Conservation (phyloP, 2,797 vertebrate genomes). For the Hyperoplus lanceolatus region DNA sequence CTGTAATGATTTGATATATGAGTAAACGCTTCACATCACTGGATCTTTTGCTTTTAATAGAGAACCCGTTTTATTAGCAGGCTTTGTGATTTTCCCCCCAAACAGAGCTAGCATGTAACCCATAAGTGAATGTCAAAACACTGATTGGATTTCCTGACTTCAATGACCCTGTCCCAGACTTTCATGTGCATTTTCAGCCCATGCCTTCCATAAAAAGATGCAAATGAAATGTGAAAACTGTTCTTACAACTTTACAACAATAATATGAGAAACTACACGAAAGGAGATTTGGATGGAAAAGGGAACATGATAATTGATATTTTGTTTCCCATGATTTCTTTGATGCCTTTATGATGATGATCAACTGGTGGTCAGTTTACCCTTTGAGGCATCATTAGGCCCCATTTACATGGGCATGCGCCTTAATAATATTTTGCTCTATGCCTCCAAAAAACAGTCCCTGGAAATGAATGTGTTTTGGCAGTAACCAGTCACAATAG, state of each 20-base stretch:
- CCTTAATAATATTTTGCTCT: slow-evolving; percentile 27
- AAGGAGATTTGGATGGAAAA: not conserved
- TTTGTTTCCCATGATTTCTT: slow-evolving; percentile 9
- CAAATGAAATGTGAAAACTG: not conserved
- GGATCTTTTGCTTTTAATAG: slow-evolving; percentile 1
- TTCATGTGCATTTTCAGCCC: not conserved
- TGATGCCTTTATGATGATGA: slow-evolving; percentile 15
- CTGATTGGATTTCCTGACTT: slow-evolving; percentile 33
- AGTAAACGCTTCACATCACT: not conserved
- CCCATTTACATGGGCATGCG: slow-evolving; percentile 24
- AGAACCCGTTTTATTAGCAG: not conserved
- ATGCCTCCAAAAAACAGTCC: slow-evolving; percentile 30
- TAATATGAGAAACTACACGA: not conserved
- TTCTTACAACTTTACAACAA: not conserved
- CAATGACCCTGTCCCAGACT: slow-evolving; percentile 11
- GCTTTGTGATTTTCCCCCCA: not conserved
- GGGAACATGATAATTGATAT: not conserved
- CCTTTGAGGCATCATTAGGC: slow-evolving; percentile 40
- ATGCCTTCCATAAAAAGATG: not conserved
- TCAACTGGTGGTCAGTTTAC: slow-evolving; percentile 37
- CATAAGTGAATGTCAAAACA: slow-evolving; percentile 20
- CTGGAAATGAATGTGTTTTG: slow-evolving; percentile 29
- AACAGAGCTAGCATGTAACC: not conserved
- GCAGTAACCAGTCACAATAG: slow-evolving; percentile 10
- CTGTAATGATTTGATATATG: not conserved